Conservation (phyloP, 2,797 vertebrate species). For the Cirrhinus molitorella region DNA sequence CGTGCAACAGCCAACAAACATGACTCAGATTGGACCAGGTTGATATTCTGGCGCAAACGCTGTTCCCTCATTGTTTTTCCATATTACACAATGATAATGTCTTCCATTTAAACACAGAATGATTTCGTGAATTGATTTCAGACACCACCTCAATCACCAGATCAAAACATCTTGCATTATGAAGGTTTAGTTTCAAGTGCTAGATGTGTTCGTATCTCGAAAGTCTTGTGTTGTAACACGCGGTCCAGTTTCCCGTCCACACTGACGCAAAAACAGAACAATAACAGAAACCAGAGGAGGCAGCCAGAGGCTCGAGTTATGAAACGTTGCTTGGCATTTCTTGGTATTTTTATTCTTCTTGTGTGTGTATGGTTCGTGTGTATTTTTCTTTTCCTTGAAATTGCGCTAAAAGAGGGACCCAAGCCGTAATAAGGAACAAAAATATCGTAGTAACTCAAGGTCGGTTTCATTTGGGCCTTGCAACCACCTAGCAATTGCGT, state of each 20-base stretch:
- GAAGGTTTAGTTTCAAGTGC: background rate
- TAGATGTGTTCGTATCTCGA: background rate
- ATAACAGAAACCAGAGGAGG: conserved; percentile 48
- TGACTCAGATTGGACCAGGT: conserved; percentile 21
- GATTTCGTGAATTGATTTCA: background rate
- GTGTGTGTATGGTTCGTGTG: background rate
- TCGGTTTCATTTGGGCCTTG: background rate
- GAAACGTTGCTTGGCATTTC: conserved; percentile 32
- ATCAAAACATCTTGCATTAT: conserved; percentile 9
- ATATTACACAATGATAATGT: background rate
- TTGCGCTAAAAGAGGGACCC: background rate
- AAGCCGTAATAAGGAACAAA: background rate
- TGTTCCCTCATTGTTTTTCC: background rate
- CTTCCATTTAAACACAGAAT: background rate
- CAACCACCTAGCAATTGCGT: background rate
- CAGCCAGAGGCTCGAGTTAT: background rate
- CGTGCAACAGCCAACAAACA: background rate
- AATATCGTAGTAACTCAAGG: background rate
- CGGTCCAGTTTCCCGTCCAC: conserved; percentile 9
- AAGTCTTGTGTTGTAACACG: background rate
- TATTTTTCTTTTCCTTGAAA: conserved; percentile 11
- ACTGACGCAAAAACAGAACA: conserved; percentile 1
- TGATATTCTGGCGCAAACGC: background rate
- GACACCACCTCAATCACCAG: background rate
- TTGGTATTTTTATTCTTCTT: conserved; percentile 22